Base-by-base conservation (phyloP, 2,888 invertebrate genomes). In the Lasioglossum calceatum region DNA sequence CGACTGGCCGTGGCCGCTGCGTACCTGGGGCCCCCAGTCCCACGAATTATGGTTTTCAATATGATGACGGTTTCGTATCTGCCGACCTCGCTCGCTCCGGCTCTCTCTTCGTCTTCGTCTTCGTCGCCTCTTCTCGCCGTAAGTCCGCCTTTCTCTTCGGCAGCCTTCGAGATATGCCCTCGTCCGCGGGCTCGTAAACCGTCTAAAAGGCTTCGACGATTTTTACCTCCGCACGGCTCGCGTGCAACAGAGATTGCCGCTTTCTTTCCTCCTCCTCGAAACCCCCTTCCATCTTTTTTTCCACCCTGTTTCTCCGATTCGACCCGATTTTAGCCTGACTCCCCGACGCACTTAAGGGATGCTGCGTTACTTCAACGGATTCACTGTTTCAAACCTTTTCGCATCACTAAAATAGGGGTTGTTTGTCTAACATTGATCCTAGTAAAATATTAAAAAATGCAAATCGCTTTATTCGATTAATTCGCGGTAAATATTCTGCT, bases 31-130 rank as follows among this genome's bases (percentile, higher is more conserved):
- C 50, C 87, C 85, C 87, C 87, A 89, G 88, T 91, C 87, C 89
- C 88, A 92, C 94, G 95, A 95, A 95, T 95, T 95, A 95, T 95
- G 94, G 94, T 95, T 94, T 93, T 94, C 94, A 94, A 95, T 94
- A 94, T 94, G 94, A 95, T 93, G 92, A 93, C 91, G 91, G 93
- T 92, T 93, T 90, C 91, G 92, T 93, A 94, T 94, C 93, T 92
- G 82, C 86, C 80, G 88, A 81, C 84, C 89, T 87, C 89, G 77
- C 80, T 47, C 61, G 87, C 77, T 32, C 10, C 47, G 73, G 36
- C 80, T 84, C 71, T 75, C 74, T 77, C 78, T 70, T 79, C 70
- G 36, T 71, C 82, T 82, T 77, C 80, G 80, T 86, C 83, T 80
- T 83, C 82, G 61, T 80, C 74, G 80, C 39, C 82, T 77, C 79